phyloP scores from a whole-genome alignment of 2,113 vertebrate genomes.

The Athene cunicularia region DNA sequence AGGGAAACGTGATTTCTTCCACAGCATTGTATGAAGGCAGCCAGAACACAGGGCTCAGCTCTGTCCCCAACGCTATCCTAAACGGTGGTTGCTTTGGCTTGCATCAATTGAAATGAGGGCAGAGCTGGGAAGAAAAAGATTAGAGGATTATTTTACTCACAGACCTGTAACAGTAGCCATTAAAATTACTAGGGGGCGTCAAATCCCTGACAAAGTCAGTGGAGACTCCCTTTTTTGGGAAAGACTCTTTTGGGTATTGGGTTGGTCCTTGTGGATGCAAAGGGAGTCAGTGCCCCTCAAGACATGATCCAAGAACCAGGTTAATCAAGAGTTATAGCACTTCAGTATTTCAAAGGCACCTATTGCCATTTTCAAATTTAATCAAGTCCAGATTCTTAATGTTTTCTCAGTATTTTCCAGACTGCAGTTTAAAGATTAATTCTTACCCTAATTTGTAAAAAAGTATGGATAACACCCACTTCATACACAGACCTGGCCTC shows the following conservation, averaged over 20 bases:
- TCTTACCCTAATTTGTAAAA: background rate
- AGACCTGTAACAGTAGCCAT: background rate
- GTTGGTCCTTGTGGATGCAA: background rate
- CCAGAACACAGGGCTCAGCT: background rate
- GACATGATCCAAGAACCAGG: background rate
- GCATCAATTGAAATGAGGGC: accelerated
- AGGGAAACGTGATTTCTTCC: background rate
- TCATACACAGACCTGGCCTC: background rate
- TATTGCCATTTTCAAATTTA: background rate
- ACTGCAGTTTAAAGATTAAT: background rate
- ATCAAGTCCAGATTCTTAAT: background rate
- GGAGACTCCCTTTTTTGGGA: background rate
- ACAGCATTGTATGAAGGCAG: background rate
- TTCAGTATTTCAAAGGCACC: background rate
- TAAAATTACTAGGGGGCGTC: background rate
- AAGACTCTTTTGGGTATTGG: background rate
- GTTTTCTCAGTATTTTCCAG: background rate
- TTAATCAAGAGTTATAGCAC: background rate
- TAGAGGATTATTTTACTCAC: background rate
- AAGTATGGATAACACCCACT: background rate
- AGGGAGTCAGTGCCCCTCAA: background rate
- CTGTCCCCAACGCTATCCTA: background rate
- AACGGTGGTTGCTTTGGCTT: background rate
- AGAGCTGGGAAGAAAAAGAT: background rate
- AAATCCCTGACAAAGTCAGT: background rate